Evolutionary conservation across 1,140 invertebrate species (phyloP).

Genomic region (Metaphire vulgaris): DNA sequence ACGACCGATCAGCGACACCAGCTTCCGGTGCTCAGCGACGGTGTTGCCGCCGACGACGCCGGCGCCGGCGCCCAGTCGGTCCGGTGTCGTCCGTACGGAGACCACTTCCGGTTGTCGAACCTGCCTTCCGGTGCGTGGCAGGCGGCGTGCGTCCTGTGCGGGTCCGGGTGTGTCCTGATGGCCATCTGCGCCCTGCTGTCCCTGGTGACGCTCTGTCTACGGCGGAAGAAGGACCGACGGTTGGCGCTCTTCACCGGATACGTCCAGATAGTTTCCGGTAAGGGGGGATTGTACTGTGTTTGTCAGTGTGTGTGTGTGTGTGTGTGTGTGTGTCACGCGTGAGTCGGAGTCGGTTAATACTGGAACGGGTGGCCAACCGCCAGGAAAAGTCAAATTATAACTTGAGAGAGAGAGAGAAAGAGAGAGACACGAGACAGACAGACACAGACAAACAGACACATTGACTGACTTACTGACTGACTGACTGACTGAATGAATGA

Average conservation of each 20-base stretch:
- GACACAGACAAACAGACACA: not conserved
- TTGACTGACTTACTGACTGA: not conserved
- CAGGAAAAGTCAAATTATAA: no score
- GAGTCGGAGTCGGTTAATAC: no score
- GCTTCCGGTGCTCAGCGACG: not conserved
- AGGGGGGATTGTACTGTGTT: not conserved
- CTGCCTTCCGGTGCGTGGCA: constrained; percentile 44
- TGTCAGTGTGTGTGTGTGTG: not conserved
- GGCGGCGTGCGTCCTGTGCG: constrained; percentile 41
- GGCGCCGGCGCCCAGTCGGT: constrained; percentile 4
- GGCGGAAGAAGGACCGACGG: constrained; percentile 30
- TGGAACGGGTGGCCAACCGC: no score
- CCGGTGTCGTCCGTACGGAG: constrained; percentile 38
- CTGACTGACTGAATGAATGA: not conserved
- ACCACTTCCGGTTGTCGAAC: constrained; percentile 35
- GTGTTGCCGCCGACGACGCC: not conserved
- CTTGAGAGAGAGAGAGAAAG: no score
- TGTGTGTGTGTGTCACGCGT: not conserved
- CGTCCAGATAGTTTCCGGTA: constrained; percentile 41
- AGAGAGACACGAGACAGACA: no score
- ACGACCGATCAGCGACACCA: no score
- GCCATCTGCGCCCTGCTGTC: constrained; percentile 37
- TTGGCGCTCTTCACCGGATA: constrained; percentile 38
- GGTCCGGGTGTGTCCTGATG: constrained; percentile 39
- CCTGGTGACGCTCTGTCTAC: constrained; percentile 33